Evolutionary conservation across 2,888 invertebrate species (phyloP).

Genomic region (Caenorhabditis afra): DNA sequence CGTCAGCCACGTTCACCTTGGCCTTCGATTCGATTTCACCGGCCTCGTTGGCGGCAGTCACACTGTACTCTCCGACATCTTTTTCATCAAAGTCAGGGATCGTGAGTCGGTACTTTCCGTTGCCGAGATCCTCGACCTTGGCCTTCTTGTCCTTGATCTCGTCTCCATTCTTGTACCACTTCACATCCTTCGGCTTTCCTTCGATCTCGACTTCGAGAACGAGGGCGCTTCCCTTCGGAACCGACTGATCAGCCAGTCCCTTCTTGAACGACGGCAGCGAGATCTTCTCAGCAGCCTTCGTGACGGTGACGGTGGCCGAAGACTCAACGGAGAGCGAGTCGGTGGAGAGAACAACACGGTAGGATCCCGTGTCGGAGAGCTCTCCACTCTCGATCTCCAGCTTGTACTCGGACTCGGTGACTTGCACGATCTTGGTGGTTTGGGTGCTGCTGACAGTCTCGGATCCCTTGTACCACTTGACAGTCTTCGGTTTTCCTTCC

Average conservation of each 20-base stretch:
- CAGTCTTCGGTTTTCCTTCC: slow-evolving; percentile 90
- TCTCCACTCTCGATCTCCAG: slow-evolving; percentile 68
- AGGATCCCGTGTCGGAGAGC: slow-evolving; percentile 66
- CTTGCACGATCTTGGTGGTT: slow-evolving; percentile 68
- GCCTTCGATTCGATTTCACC: slow-evolving; percentile 78
- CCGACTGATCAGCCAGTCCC: slow-evolving; percentile 79
- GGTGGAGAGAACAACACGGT: slow-evolving; percentile 75
- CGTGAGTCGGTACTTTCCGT: slow-evolving; percentile 77
- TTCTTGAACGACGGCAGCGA: slow-evolving; percentile 71
- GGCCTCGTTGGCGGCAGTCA: slow-evolving; percentile 79
- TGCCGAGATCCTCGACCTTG: slow-evolving; percentile 72
- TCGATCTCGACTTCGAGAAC: slow-evolving; percentile 76
- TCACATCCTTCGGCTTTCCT: slow-evolving; percentile 85
- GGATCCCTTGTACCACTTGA: slow-evolving; percentile 97
- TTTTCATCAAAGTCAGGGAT: slow-evolving; percentile 76
- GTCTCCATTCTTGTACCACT: slow-evolving; percentile 85
- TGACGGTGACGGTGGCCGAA: slow-evolving; percentile 80
- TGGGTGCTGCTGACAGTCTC: slow-evolving; percentile 88
- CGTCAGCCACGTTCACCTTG: slow-evolving; percentile 66
- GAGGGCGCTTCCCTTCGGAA: slow-evolving; percentile 74
- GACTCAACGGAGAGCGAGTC: slow-evolving; percentile 75
- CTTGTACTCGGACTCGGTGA: slow-evolving; percentile 72
- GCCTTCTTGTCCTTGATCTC: slow-evolving; percentile 67
- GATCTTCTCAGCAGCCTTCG: slow-evolving; percentile 92
- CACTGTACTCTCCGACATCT: slow-evolving; percentile 80